phyloP scores from a whole-genome alignment of 1,140 invertebrate species.

The Drosophila carrolli region DNA sequence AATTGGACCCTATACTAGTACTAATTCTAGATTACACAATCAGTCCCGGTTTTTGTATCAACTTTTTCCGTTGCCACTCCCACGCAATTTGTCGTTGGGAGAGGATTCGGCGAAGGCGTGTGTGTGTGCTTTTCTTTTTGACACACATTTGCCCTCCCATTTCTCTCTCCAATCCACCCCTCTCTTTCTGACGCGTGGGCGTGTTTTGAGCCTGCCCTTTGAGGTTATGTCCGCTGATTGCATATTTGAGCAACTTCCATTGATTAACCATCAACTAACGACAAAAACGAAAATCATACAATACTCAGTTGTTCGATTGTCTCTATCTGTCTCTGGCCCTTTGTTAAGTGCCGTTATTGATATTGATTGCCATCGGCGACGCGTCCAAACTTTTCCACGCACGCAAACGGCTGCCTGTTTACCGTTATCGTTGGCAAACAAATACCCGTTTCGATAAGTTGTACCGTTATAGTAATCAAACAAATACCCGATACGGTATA shows the following conservation, averaged over 20 bases:
- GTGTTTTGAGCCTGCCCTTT: constrained; percentile 33
- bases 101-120: constrained; percentile 24
- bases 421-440: constrained; percentile 13
- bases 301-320: not conserved
- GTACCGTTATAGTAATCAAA: not conserved
- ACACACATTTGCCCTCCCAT: constrained; percentile 30
- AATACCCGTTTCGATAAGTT: constrained; percentile 1
- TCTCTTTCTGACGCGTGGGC: constrained; percentile 5
- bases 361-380: constrained; percentile 33
- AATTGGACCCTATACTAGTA: constrained; percentile 10
- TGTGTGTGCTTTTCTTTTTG: not conserved
- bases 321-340: constrained; percentile 18
- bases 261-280: constrained; percentile 40
- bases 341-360: constrained; percentile 42
- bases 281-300: not conserved
- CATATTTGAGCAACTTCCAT: constrained; percentile 41
- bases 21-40: constrained; percentile 42
- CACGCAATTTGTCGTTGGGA: constrained; percentile 31
- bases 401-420: constrained; percentile 30
- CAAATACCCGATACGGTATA: not conserved
- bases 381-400: constrained; percentile 31
- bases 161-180: not conserved
- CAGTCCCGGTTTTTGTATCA: constrained; percentile 16
- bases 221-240: constrained; percentile 41
- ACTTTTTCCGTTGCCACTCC: constrained; percentile 32